Percentiles rank a stretch among this genome's conserved stretches.
Conservation (phyloP, 1,140 invertebrate genomes). For the Lepidurus apus region DNA sequence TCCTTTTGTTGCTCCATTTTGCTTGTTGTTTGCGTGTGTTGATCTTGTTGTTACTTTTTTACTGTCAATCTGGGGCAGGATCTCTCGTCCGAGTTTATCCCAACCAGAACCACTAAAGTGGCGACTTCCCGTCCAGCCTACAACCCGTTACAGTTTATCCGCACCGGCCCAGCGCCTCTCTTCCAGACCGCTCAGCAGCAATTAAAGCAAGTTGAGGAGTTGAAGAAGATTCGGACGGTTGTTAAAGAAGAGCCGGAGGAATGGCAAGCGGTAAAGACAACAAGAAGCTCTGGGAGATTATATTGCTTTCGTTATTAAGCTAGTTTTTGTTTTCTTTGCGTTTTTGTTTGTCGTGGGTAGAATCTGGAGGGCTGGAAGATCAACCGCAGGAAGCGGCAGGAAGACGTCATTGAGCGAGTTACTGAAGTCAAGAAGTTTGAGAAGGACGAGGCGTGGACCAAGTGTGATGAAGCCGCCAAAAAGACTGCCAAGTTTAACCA, state of each 20-base stretch:
- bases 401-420: slow-evolving; percentile 80
- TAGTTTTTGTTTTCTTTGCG: neutral
- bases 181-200: slow-evolving; percentile 78
- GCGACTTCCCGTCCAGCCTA: slow-evolving; percentile 68
- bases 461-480: slow-evolving; percentile 32
- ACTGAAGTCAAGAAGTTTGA: slow-evolving; percentile 81
- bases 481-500: slow-evolving; percentile 87
- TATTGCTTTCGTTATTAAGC: neutral
- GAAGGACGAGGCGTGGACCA: slow-evolving; percentile 63
- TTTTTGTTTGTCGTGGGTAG: slow-evolving; percentile 50
- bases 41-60: neutral
- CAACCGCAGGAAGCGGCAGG: slow-evolving; percentile 78
- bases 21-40: neutral
- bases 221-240: slow-evolving; percentile 70
- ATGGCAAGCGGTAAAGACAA: slow-evolving; percentile 78
- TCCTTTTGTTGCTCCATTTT: neutral
- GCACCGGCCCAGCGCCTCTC: slow-evolving; percentile 75
- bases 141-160: slow-evolving; percentile 83
- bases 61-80: slow-evolving; percentile 25
- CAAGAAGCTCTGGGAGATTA: slow-evolving; percentile 22
- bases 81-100: slow-evolving; percentile 40
- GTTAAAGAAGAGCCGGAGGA: slow-evolving; percentile 74
- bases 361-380: slow-evolving; percentile 92
- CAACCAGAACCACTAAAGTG: slow-evolving; percentile 49
- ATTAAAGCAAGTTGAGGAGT: slow-evolving; percentile 73